Percentiles rank a stretch among this genome's conserved stretches.
Evolutionary conservation across 2,113 vertebrate genomes (phyloP).

Genomic region (Tringa solitaria): DNA sequence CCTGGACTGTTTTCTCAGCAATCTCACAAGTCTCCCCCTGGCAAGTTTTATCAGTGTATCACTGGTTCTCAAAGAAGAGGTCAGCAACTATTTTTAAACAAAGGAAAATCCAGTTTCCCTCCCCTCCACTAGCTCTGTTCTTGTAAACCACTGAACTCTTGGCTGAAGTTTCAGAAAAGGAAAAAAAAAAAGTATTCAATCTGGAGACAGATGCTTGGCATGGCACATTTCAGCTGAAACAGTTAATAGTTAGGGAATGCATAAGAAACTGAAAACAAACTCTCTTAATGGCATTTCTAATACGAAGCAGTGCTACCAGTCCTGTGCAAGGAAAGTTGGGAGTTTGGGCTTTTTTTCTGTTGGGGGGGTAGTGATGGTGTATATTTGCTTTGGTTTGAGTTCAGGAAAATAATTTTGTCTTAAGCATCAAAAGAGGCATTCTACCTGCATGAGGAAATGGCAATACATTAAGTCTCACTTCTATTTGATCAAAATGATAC

Average conservation of each 20-base stretch:
- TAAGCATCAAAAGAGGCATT: not conserved
- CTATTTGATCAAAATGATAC: not conserved
- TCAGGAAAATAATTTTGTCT: not conserved
- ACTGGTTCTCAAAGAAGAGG: not conserved
- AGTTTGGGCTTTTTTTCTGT: not conserved
- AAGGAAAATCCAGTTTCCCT: not conserved
- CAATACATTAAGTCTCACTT: not conserved
- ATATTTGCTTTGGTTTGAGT: not conserved
- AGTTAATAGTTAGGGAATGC: not conserved
- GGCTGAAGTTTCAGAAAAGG: not conserved
- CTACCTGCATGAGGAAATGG: not conserved
- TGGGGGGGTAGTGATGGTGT: no score
- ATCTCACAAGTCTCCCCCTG: not conserved
- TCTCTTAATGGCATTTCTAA: not conserved
- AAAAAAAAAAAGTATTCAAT: not conserved
- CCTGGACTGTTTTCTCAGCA: not conserved
- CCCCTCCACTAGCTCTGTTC: not conserved
- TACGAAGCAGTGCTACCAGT: not conserved
- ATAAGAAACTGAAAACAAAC: not conserved
- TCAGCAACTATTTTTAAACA: not conserved
- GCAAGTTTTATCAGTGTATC: not conserved
- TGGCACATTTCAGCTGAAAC: not conserved
- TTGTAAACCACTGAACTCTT: constrained; percentile 26
- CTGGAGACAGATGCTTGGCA: constrained; percentile 18
- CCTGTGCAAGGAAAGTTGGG: not conserved